Evolutionary conservation across 1,140 invertebrate species (phyloP).

Genomic region (Oppia nitens): DNA sequence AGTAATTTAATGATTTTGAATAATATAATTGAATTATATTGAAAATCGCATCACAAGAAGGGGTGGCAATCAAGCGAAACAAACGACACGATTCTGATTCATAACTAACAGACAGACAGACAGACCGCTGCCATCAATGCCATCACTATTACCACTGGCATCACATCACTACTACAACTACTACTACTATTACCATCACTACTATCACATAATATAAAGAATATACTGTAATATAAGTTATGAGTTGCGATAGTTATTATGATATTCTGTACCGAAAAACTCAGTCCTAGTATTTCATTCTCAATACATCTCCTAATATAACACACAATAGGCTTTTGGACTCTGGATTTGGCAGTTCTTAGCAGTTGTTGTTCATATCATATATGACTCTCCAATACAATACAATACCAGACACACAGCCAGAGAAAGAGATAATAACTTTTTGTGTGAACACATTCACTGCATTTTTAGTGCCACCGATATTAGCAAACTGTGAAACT

Average conservation of each 20-base stretch:
- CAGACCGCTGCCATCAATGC: too few species aligned
- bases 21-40: background rate
- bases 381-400: too few species aligned
- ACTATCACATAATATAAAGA: background rate
- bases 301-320: too few species aligned
- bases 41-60: background rate
- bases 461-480: too few species aligned
- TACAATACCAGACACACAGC: too few species aligned
- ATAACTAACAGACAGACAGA: background rate
- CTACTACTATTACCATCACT: too few species aligned
- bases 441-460: background rate
- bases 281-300: background rate
- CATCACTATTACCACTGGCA: too few species aligned
- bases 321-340: background rate
- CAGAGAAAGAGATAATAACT: background rate
- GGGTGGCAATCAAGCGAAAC: background rate
- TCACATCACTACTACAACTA: too few species aligned
- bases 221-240: background rate
- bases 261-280: too few species aligned
- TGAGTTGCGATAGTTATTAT: background rate
- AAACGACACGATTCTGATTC: background rate
- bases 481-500: background rate
- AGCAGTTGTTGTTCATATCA: background rate
- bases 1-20: background rate
- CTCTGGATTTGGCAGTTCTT: background rate